Conservation (phyloP, 2,888 invertebrate genomes). For the Netelia melanura region DNA sequence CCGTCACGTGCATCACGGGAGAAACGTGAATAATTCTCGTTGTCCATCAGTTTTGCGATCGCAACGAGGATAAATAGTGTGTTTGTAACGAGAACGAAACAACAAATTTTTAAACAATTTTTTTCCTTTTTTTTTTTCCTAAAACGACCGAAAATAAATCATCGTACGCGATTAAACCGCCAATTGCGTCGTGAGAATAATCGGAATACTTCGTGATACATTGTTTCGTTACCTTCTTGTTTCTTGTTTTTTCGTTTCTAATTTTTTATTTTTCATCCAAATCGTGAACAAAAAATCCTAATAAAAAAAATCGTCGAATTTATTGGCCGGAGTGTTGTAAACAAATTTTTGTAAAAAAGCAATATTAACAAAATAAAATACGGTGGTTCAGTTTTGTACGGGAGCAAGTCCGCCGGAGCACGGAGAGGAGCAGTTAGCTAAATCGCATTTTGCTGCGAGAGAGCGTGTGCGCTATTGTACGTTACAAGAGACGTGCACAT, state of each 20-base stretch:
- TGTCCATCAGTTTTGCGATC: neutral
- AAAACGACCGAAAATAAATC: no score
- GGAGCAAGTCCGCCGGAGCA: slow-evolving; percentile 16
- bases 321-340: slow-evolving; percentile 29
- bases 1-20: no score
- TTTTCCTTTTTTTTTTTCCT: no score
- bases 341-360: no score
- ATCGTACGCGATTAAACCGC: neutral
- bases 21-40: no score
- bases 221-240: neutral
- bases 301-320: neutral
- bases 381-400: slow-evolving; percentile 46
- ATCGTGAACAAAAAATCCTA: neutral
- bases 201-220: neutral
- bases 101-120: neutral
- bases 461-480: slow-evolving; percentile 9
- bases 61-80: neutral
- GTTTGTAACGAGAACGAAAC: neutral
- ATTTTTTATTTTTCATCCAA: neutral
- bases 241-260: neutral
- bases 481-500: neutral
- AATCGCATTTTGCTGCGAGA: slow-evolving; percentile 8
- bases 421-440: neutral
- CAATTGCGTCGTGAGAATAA: neutral
- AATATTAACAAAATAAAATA: neutral